Evolutionary conservation across 2,113 vertebrate species (phyloP).

Genomic region (Oncorhynchus tshawytscha): DNA sequence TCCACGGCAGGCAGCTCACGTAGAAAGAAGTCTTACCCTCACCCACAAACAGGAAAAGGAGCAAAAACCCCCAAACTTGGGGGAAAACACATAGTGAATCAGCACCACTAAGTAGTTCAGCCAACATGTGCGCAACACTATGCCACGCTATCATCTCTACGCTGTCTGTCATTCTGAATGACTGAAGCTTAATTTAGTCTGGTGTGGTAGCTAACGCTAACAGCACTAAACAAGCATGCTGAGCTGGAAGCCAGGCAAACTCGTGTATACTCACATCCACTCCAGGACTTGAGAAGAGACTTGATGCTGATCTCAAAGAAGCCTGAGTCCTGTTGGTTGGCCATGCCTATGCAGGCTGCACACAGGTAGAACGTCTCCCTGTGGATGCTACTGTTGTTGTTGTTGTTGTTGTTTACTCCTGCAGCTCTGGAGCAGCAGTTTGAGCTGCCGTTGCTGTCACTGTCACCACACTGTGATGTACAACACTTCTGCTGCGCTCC

Average conservation of each 20-base stretch:
- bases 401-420: slow-evolving; percentile 23
- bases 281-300: slow-evolving; percentile 98
- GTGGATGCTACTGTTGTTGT: not conserved
- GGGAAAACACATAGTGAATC: slow-evolving; percentile 7
- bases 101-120: not conserved
- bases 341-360: slow-evolving; percentile 81
- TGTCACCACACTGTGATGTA: slow-evolving; percentile 74
- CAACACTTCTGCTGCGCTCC: slow-evolving; percentile 68
- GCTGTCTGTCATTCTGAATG: not conserved
- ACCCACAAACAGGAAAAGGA: slow-evolving; percentile 54
- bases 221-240: slow-evolving; percentile 39
- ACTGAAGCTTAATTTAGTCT: not conserved
- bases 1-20: slow-evolving; percentile 50
- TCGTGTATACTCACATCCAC: slow-evolving; percentile 87
- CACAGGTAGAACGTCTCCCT: slow-evolving; percentile 18
- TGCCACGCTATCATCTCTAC: not conserved
- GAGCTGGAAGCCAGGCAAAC: slow-evolving; percentile 21
- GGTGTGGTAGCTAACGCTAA: slow-evolving; percentile 22
- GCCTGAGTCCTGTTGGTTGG: slow-evolving; percentile 97
- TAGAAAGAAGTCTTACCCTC: too few relatives aligned
- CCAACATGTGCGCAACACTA: not conserved
- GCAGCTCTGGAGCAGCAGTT: slow-evolving; percentile 69
- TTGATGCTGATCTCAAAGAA: slow-evolving; percentile 99
- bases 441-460: slow-evolving; percentile 73
- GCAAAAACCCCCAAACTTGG: slow-evolving; percentile 20